Evolutionary conservation across 2,888 invertebrate species (phyloP), one percentile per base, ranked within the genome.

Genomic region (Agonum fuliginosum): DNA sequence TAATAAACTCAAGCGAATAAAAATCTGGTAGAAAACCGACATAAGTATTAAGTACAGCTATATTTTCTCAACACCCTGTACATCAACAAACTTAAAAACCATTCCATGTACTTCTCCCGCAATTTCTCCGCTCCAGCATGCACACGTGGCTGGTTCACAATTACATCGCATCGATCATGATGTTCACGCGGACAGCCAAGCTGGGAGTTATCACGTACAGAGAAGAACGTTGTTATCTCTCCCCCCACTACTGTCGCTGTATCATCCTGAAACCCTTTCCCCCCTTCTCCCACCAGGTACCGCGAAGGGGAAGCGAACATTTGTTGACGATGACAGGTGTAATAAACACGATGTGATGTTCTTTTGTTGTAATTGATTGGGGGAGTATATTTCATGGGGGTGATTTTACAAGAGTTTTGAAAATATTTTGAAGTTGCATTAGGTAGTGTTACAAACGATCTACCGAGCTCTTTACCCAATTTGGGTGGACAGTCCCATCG

Each of bases 281-380:
- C 48, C 30, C 19, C 46, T 43, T 8, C 22, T 22, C 69, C 41
- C 41, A n/a, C 41, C 14, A 30, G 2, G 17, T 6, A 58, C 1
- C 4, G 27, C 19, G 22, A 22, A 17, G 17, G 17, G 14, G 58
- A 62, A 24, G 24, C 54, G 58, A 62, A 62, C 48, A 70, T 70
- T 48, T 48, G 70, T 48, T 70, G 48, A 70, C 17, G 70, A n/a
- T 70, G 70, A 70, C 70, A 70, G 70, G 70, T 70, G 48, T 70
- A 70, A 70, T 70, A 70, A 70, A 70, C 48, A 70, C 46, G 70
- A 48, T 41, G 69, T 41, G 43, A 69, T 43, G 69, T 69, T 69
- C 69, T 69, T 41, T 69, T 41, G 69, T 69, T 69, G 69, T 69
- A 69, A 41, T 43, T 69, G 43, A 69, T 62, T 62, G 34, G 58